phyloP scores from a whole-genome alignment of 2,888 invertebrate genomes.

The Sarcophaga variegata region DNA sequence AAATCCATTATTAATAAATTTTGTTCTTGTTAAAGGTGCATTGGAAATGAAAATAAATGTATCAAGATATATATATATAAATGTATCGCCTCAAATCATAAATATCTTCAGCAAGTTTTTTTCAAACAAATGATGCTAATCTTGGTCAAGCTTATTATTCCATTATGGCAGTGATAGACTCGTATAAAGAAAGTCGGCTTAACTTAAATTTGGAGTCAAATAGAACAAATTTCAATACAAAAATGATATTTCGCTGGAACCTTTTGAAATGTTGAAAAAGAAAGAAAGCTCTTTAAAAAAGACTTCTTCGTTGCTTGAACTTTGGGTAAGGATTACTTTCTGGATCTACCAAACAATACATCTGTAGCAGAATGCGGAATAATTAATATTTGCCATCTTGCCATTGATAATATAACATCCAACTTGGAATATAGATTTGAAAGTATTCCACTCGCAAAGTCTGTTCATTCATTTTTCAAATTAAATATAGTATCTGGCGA shows the following conservation, averaged over 20 bases:
- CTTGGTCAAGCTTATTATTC: conserved; percentile 1
- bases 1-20: no score
- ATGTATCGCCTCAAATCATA: not conserved
- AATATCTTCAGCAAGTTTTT: conserved; percentile 14
- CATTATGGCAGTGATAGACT: not conserved
- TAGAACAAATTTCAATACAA: conserved; percentile 10
- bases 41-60: no score
- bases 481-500: not conserved
- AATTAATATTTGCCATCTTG: no score
- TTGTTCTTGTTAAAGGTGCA: no score
- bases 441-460: no score
- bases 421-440: no score
- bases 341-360: no score
- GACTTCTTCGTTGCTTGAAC: not conserved
- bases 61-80: no score
- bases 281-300: not conserved
- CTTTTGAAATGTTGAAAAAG: no score
- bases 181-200: conserved; percentile 8
- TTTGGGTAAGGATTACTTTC: not conserved
- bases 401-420: no score
- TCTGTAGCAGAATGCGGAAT: no score
- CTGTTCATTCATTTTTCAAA: no score
- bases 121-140: conserved; percentile 3
- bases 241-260: not conserved
- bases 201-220: conserved; percentile 17